A percentile compares a stretch with the other conserved stretches of the same genome.
Conservation (phyloP, 2,113 vertebrate species). For the Columbina picui region DNA sequence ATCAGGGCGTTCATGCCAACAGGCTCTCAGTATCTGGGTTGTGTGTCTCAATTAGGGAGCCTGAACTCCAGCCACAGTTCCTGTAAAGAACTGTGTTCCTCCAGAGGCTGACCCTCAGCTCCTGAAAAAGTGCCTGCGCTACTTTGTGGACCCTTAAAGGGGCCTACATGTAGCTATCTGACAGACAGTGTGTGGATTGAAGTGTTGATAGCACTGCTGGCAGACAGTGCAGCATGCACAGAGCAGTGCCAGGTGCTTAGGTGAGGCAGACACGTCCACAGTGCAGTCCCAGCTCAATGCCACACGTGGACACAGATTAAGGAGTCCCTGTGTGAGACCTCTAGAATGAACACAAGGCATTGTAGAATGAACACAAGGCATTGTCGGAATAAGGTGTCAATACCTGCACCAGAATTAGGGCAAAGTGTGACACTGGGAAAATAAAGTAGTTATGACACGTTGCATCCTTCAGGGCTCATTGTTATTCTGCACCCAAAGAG, state of each 20-base stretch:
- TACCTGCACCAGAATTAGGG: background rate
- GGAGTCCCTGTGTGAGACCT: no score
- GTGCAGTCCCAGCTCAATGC: background rate
- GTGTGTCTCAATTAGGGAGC: background rate
- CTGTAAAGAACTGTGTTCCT: background rate
- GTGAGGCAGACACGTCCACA: background rate
- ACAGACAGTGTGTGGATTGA: background rate
- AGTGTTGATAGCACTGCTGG: rapidly evolving
- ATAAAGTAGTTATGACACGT: background rate
- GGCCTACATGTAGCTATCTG: background rate
- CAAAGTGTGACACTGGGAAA: background rate
- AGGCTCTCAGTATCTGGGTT: background rate
- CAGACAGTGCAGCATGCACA: rapidly evolving
- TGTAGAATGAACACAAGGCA: background rate
- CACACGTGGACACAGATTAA: rapidly evolving
- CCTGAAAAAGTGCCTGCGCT: rapidly evolving
- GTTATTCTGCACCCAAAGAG: background rate
- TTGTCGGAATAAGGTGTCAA: background rate
- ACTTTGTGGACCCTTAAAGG: background rate
- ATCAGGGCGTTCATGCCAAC: background rate
- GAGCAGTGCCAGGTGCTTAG: rapidly evolving
- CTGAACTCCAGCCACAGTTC: background rate
- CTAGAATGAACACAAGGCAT: background rate
- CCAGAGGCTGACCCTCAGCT: background rate
- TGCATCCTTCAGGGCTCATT: background rate